These are phyloP conservation scores for honey bee (Apis mellifera) DNA, from an alignment of 1,140 invertebrate species.

Conservation along the genomic window DNA sequence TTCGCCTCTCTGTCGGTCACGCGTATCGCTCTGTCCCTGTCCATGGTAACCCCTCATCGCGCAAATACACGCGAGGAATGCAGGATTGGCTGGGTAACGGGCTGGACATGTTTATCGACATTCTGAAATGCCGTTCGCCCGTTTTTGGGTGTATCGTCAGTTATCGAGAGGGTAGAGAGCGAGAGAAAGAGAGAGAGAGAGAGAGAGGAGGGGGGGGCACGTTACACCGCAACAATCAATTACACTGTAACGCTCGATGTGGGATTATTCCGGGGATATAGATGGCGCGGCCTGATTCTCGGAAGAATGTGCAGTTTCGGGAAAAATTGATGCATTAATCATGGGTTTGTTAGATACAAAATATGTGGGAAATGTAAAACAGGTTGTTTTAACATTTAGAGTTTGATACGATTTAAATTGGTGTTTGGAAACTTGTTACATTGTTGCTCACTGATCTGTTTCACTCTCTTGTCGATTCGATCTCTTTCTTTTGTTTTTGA, in stretches of 20 bases:
- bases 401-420: background rate
- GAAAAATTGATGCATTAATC: slow-evolving; percentile 19
- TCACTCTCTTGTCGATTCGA: no score
- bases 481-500: no score
- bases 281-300: slow-evolving; percentile 11
- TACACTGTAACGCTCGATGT: slow-evolving; percentile 51
- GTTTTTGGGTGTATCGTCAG: slow-evolving; percentile 59
- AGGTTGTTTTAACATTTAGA: background rate
- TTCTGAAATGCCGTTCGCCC: slow-evolving; percentile 65
- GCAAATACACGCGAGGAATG: slow-evolving; percentile 68
- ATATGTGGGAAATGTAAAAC: background rate
- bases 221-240: slow-evolving; percentile 66
- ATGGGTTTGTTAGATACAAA: background rate
- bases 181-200: background rate
- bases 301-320: slow-evolving; percentile 3
- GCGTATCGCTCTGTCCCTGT: slow-evolving; percentile 21
- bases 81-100: slow-evolving; percentile 68
- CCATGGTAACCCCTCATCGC: slow-evolving; percentile 52
- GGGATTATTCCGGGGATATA: slow-evolving; percentile 59
- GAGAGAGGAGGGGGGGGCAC: background rate
- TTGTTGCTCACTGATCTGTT: background rate
- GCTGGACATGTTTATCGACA: slow-evolving; percentile 73
- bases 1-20: slow-evolving; percentile 10
- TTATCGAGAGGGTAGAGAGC: slow-evolving; percentile 30
- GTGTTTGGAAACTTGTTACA: no score